Evolutionary conservation across 2,797 vertebrate species (phyloP), one percentile per base, ranked within the genome.

Genomic region (Scarus forsteni): DNA sequence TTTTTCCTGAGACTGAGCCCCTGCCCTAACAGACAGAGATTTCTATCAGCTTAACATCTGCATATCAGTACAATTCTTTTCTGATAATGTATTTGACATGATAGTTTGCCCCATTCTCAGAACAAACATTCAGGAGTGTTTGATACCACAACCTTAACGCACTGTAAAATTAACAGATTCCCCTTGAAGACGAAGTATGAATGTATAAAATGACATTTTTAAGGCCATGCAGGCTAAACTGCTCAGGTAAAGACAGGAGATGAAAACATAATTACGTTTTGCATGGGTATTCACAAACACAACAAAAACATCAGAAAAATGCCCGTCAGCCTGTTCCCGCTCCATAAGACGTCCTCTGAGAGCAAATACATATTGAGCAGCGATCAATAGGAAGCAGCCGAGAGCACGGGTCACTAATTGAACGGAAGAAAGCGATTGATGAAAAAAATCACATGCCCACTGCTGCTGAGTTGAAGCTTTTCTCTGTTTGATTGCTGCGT

Each of bases 371-470:
- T 75, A 88, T 79, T 72, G 83, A 90, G 69, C 69, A 51, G 42
- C 57, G 58, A 90, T 91, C 88, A 80, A 90, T 88, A 38, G 34
- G 36, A 70, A 76, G 66, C 75, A 67, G 75, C 61, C 73, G 16
- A 76, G 82, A 75, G 71, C 85, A 81, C 58, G 55, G 77, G 80
- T 79, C 80, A 83, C 85, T 85, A 90, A 91, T 87, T 83, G 80
- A 87, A 74, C 67, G 52, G 79, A 81, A 85, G 80, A 91, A 85
- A 48, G 45, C 48, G 83, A 85, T 63, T 79, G 83, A 84, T 42
- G n/a, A 16, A 65, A 73, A 49, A 78, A 59, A 54, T 53, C 45
- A 63, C 56, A 63, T 14, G 42, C 57, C 36, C 69, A 60, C 34
- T 14, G 63, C 15, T 77, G 74, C 73, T 73, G 70, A 6, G 53